Percentiles rank a stretch among this genome's conserved stretches.
Evolutionary conservation across 2,888 invertebrate genomes (phyloP).

Genomic region (Gandaritis pyraliata): DNA sequence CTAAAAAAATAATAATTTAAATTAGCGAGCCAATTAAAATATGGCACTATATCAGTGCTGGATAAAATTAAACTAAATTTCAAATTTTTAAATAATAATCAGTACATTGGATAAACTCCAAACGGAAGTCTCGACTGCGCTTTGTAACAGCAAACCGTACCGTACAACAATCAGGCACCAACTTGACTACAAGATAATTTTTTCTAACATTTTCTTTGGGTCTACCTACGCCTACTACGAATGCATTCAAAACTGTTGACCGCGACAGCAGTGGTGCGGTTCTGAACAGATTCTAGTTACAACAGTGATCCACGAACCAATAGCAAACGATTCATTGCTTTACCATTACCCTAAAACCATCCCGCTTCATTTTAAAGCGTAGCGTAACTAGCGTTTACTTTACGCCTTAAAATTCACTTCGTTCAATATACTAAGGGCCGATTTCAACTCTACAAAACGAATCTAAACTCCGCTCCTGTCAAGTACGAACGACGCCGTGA

Average conservation of each 20-base stretch:
- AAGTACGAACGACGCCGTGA: constrained; percentile 46
- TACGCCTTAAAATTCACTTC: constrained; percentile 46
- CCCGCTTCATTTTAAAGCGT: constrained; percentile 46
- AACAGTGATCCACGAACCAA: constrained; percentile 37
- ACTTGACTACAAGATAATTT: constrained; percentile 74
- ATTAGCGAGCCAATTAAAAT: constrained; percentile 79
- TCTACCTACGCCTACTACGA: constrained; percentile 50
- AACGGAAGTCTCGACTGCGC: constrained; percentile 61
- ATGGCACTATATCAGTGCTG: constrained; percentile 82
- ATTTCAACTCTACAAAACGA: constrained; percentile 55
- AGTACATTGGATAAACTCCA: constrained; percentile 80
- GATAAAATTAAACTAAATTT: constrained; percentile 70
- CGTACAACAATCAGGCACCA: constrained; percentile 78
- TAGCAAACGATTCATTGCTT: constrained; percentile 27
- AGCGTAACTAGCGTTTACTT: constrained; percentile 44
- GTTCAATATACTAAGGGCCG: constrained; percentile 52
- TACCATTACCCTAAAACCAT: constrained; percentile 31
- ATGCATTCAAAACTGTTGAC: constrained; percentile 42
- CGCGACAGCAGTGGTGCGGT: constrained; percentile 29
- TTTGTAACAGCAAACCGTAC: constrained; percentile 56
- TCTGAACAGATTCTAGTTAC: constrained; percentile 46
- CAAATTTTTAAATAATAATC: constrained; percentile 75
- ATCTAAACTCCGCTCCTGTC: constrained; percentile 54
- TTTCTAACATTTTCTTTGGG: constrained; percentile 72
- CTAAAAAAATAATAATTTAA: constrained; percentile 71